Percentiles rank a stretch among this genome's conserved stretches.
These are phyloP conservation scores for Yponomeuta evonymella DNA, from an alignment of 2,888 invertebrate species.

Conservation along the genomic window DNA sequence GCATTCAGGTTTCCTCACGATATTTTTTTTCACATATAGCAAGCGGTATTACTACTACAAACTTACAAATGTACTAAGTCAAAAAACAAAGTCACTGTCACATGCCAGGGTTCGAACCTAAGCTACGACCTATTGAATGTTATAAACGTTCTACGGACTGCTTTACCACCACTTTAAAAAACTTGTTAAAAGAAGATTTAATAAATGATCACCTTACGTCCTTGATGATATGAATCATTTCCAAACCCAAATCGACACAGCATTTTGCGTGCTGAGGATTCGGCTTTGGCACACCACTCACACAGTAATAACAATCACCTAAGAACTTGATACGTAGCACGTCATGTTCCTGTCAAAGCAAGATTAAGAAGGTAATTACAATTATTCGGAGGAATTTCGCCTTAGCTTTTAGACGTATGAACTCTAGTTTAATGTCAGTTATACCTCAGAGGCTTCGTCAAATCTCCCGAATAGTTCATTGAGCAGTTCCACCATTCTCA, in stretches of 20 bases:
- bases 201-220: conserved; percentile 77
- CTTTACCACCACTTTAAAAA: no score
- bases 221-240: conserved; percentile 94
- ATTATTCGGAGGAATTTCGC: background rate
- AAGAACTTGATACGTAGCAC: conserved; percentile 93
- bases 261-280: conserved; percentile 90
- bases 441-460: conserved; percentile 91
- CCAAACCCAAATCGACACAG: conserved; percentile 92
- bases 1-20: no score
- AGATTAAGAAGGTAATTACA: background rate
- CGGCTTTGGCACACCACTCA: conserved; percentile 89
- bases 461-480: conserved; percentile 95
- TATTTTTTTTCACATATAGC: no score
- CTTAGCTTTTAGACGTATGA: background rate
- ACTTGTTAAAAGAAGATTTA: no score
- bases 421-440: background rate
- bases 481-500: conserved; percentile 88
- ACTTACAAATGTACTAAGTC: no score
- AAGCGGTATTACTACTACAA: no score
- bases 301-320: conserved; percentile 96
- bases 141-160: no score
- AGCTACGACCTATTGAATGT: no score
- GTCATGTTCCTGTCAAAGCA: conserved; percentile 75
- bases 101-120: no score
- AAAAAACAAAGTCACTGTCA: no score